phyloP scores from a whole-genome alignment of 2,113 vertebrate species.

The Scatophagus argus region DNA sequence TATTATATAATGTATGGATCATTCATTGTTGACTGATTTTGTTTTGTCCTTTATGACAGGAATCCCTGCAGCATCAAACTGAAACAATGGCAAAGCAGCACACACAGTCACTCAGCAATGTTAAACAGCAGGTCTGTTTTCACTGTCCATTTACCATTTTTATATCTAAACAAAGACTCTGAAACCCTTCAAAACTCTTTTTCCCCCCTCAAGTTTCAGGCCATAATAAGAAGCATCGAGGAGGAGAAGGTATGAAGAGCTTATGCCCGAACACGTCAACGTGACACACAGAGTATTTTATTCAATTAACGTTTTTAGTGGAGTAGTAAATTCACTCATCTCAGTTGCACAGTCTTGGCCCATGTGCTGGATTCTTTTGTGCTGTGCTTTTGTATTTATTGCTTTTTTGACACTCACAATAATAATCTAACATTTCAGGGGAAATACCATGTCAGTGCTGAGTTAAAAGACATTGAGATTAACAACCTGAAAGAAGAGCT shows the following conservation, averaged over 20 bases:
- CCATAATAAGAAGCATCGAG: slow-evolving; percentile 87
- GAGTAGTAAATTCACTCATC: slow-evolving; percentile 45
- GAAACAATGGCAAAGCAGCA: slow-evolving; percentile 85
- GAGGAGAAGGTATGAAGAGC: slow-evolving; percentile 91
- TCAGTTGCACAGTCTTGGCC: slow-evolving; percentile 40
- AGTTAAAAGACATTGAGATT: slow-evolving; percentile 95
- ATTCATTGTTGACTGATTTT: neutral
- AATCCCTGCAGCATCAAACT: slow-evolving; percentile 74
- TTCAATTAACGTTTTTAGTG: slow-evolving; percentile 47
- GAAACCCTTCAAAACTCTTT: neutral
- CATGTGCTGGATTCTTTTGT: slow-evolving; percentile 35
- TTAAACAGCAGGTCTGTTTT: slow-evolving; percentile 90
- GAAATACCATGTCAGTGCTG: slow-evolving; percentile 87
- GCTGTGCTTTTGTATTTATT: slow-evolving; percentile 49
- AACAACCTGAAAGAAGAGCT: slow-evolving; percentile 92
- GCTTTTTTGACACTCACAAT: slow-evolving; percentile 50
- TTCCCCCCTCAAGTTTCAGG: slow-evolving; percentile 85
- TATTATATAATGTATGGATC: neutral
- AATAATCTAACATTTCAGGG: slow-evolving; percentile 85
- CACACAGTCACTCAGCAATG: slow-evolving; percentile 82
- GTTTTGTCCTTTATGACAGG: slow-evolving; percentile 39
- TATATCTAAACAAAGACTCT: neutral
- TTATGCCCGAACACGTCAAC: neutral
- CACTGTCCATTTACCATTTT: neutral
- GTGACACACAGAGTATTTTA: slow-evolving; percentile 16